A percentile compares a stretch with the other conserved stretches of the same genome.
These are phyloP conservation scores for Aurelia aurita complex sp. Pacific DNA, from an alignment of 30 jellyfish, hydroid and myxozoan genomes.

Conservation along the genomic window DNA sequence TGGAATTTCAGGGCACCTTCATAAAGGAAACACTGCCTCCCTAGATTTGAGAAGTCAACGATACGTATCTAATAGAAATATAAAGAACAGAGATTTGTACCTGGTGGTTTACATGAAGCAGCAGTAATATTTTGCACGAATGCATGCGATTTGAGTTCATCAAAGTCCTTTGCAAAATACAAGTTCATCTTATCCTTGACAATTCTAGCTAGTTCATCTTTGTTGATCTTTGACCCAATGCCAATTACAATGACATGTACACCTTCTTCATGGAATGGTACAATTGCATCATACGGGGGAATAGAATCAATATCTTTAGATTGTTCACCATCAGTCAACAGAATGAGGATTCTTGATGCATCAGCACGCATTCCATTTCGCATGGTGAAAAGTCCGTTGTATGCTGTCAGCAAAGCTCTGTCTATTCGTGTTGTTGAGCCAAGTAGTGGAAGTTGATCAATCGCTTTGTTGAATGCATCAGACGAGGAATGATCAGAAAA, in stretches of 20 bases:
- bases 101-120: background rate
- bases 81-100: no score
- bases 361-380: constrained; percentile 48
- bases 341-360: constrained; percentile 43
- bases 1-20: no score
- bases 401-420: constrained; percentile 40
- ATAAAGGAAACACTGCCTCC: no score
- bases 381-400: constrained; percentile 29
- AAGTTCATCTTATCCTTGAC: background rate
- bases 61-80: no score
- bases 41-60: no score
- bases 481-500: constrained; percentile 17
- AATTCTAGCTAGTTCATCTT: background rate
- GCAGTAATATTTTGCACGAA: background rate
- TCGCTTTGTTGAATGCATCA: constrained; percentile 28
- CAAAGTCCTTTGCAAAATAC: constrained; percentile 5
- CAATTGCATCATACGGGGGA: constrained; percentile 14
- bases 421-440: constrained; percentile 42
- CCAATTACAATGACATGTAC: constrained; percentile 19
- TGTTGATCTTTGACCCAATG: background rate
- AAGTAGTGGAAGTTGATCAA: constrained; percentile 29
- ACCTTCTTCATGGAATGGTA: constrained; percentile 29
- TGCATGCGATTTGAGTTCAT: constrained; percentile 15
- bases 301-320: constrained; percentile 30
- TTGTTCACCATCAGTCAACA: constrained; percentile 50